Evolutionary conservation across 2,113 vertebrate genomes (phyloP).

Genomic region (Oryzias woworae): DNA sequence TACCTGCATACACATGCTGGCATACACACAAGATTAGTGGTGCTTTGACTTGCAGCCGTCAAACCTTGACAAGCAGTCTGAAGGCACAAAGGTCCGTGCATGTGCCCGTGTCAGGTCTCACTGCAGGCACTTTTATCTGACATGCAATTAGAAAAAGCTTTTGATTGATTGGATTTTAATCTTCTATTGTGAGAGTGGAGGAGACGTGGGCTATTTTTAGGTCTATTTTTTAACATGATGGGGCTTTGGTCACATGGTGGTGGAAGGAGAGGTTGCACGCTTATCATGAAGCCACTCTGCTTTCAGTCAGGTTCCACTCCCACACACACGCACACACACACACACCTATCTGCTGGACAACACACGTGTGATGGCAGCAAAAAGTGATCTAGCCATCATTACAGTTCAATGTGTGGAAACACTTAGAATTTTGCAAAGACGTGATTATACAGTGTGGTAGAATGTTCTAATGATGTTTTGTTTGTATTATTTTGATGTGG

Average conservation of each 20-base stretch:
- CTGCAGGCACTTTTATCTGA: slow-evolving; percentile 58
- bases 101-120: slow-evolving; percentile 15
- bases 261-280: slow-evolving; percentile 23
- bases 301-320: too few species aligned
- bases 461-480: too few species aligned
- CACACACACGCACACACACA: too few species aligned
- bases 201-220: slow-evolving; percentile 66
- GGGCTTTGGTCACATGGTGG: slow-evolving; percentile 34
- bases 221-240: slow-evolving; percentile 52
- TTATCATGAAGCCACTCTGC: slow-evolving; percentile 7
- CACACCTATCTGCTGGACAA: too few species aligned
- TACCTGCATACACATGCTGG: slow-evolving; percentile 5
- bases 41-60: not conserved
- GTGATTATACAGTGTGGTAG: too few species aligned
- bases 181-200: slow-evolving; percentile 60
- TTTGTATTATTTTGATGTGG: too few species aligned
- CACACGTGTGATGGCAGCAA: too few species aligned
- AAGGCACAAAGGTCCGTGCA: slow-evolving; percentile 21
- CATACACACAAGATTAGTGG: not conserved
- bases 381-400: too few species aligned
- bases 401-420: too few species aligned
- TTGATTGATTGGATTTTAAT: slow-evolving; percentile 78
- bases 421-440: too few species aligned
- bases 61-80: slow-evolving; percentile 4
- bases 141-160: slow-evolving; percentile 69